Conservation (phyloP, 1,140 invertebrate genomes). For the Camponotus pennsylvanicus region DNA sequence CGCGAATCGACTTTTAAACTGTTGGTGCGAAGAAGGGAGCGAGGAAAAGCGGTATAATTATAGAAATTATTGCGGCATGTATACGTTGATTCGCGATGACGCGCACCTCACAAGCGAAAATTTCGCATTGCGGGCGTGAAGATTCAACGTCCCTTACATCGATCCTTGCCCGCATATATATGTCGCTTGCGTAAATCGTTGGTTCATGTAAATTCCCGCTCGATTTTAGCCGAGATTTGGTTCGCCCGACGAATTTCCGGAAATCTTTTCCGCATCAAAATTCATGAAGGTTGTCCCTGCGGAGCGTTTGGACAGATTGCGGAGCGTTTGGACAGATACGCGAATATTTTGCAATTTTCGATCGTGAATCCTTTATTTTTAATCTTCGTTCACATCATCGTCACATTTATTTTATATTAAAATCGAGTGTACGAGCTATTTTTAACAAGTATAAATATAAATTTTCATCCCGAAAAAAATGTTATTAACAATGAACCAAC, state of each 20-base stretch:
- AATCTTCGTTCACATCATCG: not conserved
- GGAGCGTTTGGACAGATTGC: conserved; percentile 40
- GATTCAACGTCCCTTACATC: conserved; percentile 10
- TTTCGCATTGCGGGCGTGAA: conserved; percentile 8
- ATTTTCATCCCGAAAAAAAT: not conserved
- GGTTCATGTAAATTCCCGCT: conserved; percentile 45
- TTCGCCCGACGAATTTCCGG: conserved; percentile 20
- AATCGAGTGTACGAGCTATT: not conserved
- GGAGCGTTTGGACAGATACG: conserved; percentile 2
- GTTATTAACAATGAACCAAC: no score
- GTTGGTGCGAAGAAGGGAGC: conserved; percentile 44
- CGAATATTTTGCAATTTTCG: conserved; percentile 35
- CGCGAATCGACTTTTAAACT: conserved; percentile 53
- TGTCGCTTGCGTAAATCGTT: conserved; percentile 33
- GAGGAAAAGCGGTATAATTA: conserved; percentile 59
- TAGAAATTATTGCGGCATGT: conserved; percentile 63
- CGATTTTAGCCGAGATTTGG: conserved; percentile 46
- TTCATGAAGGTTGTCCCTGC: conserved; percentile 49
- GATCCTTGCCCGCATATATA: not conserved
- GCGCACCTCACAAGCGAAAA: not conserved
- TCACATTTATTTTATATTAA: conserved; percentile 19
- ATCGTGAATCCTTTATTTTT: conserved; percentile 7
- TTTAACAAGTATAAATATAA: conserved; percentile 7
- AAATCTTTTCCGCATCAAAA: conserved; percentile 54
- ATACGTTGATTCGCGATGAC: conserved; percentile 25